phyloP scores from a whole-genome alignment of 2,113 vertebrate genomes.

The Dascyllus trimaculatus region DNA sequence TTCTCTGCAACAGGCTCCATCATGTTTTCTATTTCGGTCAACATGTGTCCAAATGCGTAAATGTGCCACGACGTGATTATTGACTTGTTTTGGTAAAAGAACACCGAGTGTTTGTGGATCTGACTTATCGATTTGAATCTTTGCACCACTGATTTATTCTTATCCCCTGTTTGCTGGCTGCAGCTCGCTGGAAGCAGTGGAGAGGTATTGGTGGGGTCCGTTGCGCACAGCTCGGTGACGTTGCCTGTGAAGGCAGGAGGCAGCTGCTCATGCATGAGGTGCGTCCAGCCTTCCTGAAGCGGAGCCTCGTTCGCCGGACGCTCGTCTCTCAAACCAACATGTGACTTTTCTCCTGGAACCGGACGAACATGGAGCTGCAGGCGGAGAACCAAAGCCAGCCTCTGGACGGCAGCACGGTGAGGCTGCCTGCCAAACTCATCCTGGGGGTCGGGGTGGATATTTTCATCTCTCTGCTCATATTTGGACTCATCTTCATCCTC shows the following conservation, averaged over 20 bases:
- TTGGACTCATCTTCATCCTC: constrained; percentile 90
- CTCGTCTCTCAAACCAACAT: constrained; percentile 8
- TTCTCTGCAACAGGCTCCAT: no score
- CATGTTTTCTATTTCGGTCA: no score
- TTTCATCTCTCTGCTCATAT: constrained; percentile 89
- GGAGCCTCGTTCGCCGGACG: background rate
- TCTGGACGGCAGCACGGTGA: constrained; percentile 16
- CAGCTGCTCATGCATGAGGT: constrained; percentile 20
- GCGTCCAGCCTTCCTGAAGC: constrained; percentile 1
- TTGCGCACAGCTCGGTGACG: constrained; percentile 53
- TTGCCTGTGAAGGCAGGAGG: constrained; percentile 25
- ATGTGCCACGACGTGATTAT: no score
- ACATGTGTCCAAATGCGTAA: no score
- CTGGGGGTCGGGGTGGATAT: constrained; percentile 90
- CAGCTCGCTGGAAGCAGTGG: background rate
- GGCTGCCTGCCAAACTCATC: constrained; percentile 53
- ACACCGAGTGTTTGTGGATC: no score
- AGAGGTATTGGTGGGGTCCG: constrained; percentile 40
- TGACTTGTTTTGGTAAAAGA: no score
- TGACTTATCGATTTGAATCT: background rate
- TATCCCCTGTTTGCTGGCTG: background rate
- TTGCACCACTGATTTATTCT: background rate
- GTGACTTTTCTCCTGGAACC: background rate
- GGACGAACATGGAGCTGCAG: constrained; percentile 40
- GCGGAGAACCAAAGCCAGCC: constrained; percentile 63